These are phyloP conservation scores for Coilia nasus DNA, from an alignment of 2,797 vertebrate species.

Conservation along the genomic window DNA sequence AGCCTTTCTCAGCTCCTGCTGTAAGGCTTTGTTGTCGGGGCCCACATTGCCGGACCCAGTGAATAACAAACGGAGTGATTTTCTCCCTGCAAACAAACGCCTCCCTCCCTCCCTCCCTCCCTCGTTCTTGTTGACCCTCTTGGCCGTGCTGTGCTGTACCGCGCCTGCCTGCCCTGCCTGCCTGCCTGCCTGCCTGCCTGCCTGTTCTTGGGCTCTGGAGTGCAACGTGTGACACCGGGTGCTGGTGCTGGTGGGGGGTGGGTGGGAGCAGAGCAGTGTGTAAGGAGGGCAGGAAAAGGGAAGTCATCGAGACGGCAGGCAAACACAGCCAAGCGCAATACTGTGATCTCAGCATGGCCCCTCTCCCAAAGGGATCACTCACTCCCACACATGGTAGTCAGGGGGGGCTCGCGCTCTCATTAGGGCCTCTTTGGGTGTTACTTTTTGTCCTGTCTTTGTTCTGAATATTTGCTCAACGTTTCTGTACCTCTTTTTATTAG, in stretches of 20 bases:
- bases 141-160: no score
- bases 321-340: constrained; percentile 47
- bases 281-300: constrained; percentile 51
- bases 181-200: no score
- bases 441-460: neutral
- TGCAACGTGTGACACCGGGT: constrained; percentile 25
- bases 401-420: neutral
- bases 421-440: constrained; percentile 24
- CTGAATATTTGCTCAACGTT: neutral
- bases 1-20: neutral
- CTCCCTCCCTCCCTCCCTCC: neutral
- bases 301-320: constrained; percentile 70
- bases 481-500: neutral
- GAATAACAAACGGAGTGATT: neutral
- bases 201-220: neutral
- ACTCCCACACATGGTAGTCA: neutral
- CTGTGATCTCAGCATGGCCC: constrained; percentile 34
- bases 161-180: no score
- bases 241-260: no score
- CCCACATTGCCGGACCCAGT: neutral
- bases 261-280: neutral
- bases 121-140: neutral
- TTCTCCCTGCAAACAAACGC: neutral
- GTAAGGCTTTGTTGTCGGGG: neutral
- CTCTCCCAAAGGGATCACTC: neutral